These are phyloP conservation scores for Molossus molossus DNA, from an alignment of 2,797 vertebrate species.

Conservation along the genomic window DNA sequence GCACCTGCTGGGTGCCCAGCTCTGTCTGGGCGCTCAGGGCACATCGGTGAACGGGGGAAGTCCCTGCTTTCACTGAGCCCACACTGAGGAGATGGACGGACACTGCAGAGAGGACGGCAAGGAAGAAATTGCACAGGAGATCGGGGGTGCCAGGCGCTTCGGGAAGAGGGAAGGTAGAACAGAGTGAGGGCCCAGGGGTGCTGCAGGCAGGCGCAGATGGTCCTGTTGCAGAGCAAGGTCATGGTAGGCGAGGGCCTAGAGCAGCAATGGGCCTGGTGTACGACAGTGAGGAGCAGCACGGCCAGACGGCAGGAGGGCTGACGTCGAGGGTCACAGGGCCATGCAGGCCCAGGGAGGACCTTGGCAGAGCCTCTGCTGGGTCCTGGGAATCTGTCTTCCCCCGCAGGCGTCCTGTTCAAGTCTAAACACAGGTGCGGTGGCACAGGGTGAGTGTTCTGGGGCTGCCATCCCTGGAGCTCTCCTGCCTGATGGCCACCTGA, in stretches of 20 bases:
- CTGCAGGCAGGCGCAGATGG: rapidly evolving
- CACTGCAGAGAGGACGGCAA: no score
- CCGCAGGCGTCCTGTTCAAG: not conserved
- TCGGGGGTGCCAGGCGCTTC: not conserved
- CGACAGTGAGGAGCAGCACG: not conserved
- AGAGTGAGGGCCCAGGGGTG: not conserved
- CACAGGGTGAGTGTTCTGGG: not conserved
- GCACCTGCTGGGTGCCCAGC: rapidly evolving
- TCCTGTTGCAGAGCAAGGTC: no score
- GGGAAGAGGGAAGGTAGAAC: not conserved
- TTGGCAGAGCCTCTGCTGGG: no score
- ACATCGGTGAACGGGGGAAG: no score
- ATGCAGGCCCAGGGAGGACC: rapidly evolving
- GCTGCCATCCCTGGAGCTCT: not conserved
- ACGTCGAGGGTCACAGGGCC: not conserved
- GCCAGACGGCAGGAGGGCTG: not conserved
- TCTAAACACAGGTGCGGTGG: not conserved
- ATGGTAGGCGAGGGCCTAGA: rapidly evolving
- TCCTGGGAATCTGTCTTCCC: no score
- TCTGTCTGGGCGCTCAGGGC: not conserved
- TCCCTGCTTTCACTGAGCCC: not conserved
- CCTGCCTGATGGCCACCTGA: not conserved
- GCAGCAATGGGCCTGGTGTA: not conserved
- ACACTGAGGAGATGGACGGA: rapidly evolving
- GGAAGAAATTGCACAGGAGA: rapidly evolving